Evolutionary conservation across 2,888 invertebrate species (phyloP).

Genomic region (Lepidocyrtinus sp.): DNA sequence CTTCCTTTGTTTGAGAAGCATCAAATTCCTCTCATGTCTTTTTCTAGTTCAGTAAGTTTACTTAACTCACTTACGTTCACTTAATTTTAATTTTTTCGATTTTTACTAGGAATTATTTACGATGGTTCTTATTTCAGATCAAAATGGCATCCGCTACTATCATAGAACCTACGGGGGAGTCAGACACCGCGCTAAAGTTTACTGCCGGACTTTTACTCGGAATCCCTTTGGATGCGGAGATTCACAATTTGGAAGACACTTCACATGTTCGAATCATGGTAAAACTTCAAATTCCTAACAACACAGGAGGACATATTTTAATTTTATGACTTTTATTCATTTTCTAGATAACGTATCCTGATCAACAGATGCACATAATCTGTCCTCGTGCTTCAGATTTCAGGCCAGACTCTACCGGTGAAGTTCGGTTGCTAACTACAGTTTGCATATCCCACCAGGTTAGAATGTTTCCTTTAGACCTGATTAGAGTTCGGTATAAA

Average conservation of each 20-base stretch:
- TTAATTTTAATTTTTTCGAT: not conserved
- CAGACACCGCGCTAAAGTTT: slow-evolving; percentile 88
- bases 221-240: slow-evolving; percentile 88
- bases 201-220: slow-evolving; percentile 93
- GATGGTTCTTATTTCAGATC: slow-evolving; percentile 75
- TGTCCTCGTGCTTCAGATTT: slow-evolving; percentile 86
- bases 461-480: too few relatives aligned
- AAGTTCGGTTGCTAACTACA: slow-evolving; percentile 82
- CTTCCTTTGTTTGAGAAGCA: slow-evolving; percentile 83
- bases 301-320: not conserved
- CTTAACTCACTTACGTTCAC: slow-evolving; percentile 10
- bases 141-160: slow-evolving; percentile 86
- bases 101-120: slow-evolving; percentile 7
- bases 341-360: slow-evolving; percentile 81
- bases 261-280: slow-evolving; percentile 85
- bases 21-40: slow-evolving; percentile 75
- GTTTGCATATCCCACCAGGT: slow-evolving; percentile 92
- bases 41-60: slow-evolving; percentile 66
- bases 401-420: slow-evolving; percentile 73
- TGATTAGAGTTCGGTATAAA: not conserved
- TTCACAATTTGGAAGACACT: slow-evolving; percentile 84
- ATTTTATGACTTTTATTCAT: not conserved
- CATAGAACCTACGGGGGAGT: slow-evolving; percentile 87
- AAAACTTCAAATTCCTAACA: slow-evolving; percentile 72
- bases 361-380: slow-evolving; percentile 88